A percentile compares a stretch with the other conserved stretches of the same genome.
phyloP scores from a whole-genome alignment of 2,888 invertebrate species.

The Phytoseiulus persimilis region DNA sequence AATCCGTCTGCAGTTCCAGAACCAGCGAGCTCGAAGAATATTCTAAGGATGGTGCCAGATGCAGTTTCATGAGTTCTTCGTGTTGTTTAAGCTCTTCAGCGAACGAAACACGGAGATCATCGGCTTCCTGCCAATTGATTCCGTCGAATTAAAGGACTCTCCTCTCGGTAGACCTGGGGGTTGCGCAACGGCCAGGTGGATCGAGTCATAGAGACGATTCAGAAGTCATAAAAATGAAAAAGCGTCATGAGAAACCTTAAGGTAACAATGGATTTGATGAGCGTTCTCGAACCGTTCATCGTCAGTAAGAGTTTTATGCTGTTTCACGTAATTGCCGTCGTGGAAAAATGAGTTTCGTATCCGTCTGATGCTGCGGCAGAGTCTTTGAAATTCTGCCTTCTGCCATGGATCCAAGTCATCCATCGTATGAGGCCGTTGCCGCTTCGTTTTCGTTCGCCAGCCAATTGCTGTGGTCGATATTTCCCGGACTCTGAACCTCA shows the following conservation, averaged over 20 bases:
- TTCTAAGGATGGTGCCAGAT: background rate
- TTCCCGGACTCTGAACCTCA: too few species aligned
- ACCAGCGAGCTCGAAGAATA: background rate
- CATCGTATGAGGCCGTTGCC: background rate
- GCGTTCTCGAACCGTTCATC: background rate
- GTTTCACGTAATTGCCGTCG: conserved; percentile 19
- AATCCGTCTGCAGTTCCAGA: conserved; percentile 14
- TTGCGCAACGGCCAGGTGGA: too few species aligned
- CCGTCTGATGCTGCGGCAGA: conserved; percentile 13
- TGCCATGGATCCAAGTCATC: conserved; percentile 22
- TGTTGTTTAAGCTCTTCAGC: background rate
- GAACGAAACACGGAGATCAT: background rate
- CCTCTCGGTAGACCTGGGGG: too few species aligned
- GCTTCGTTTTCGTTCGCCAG: background rate
- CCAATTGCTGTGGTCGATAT: too few species aligned
- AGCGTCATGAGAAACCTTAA: background rate
- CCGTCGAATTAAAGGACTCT: background rate
- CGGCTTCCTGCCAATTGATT: conserved; percentile 10
- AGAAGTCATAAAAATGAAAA: background rate
- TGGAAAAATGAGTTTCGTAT: conserved; percentile 9
- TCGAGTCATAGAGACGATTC: too few species aligned
- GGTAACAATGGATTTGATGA: background rate
- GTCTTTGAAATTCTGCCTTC: background rate
- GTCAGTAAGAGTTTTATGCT: background rate
- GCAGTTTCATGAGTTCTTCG: background rate